phyloP scores from a whole-genome alignment of 2,797 vertebrate genomes.

The Parauchenoglanis ngamensis region DNA sequence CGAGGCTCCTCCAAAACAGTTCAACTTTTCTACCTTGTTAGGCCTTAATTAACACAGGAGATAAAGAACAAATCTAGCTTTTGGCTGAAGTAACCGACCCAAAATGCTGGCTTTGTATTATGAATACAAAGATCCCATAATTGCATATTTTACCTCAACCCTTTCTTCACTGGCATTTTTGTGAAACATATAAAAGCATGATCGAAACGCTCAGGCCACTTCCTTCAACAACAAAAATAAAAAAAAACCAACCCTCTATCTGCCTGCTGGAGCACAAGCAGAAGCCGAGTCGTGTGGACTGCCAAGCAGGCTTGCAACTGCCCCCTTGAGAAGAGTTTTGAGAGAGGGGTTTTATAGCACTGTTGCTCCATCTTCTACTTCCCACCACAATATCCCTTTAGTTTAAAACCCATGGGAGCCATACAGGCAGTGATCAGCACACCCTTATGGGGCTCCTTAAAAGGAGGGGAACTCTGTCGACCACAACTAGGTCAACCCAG shows the following conservation, averaged over 20 bases:
- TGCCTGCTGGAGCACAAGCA: constrained; percentile 5
- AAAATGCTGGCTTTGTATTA: not conserved
- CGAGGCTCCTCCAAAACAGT: not conserved
- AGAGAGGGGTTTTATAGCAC: constrained; percentile 28
- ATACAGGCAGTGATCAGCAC: constrained; percentile 19
- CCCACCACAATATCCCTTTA: constrained; percentile 27
- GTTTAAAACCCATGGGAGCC: constrained; percentile 30
- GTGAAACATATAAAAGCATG: not conserved
- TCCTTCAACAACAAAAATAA: no score
- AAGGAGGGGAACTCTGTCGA: constrained; percentile 9
- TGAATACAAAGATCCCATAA: not conserved
- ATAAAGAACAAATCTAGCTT: not conserved
- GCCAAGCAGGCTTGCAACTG: constrained; percentile 14
- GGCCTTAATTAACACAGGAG: not conserved
- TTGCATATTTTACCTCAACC: not conserved
- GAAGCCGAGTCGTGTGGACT: not conserved
- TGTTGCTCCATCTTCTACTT: constrained; percentile 24
- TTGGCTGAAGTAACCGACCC: not conserved
- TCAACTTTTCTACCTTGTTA: constrained; percentile 7
- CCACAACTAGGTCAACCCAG: not conserved
- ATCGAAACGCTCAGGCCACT: not conserved
- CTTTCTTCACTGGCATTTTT: not conserved
- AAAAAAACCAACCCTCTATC: not conserved
- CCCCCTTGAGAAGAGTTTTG: constrained; percentile 17
- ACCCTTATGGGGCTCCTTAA: constrained; percentile 36